Percentiles rank a stretch among this genome's conserved stretches.
These are phyloP conservation scores for Brachionus manjavacas DNA, from an alignment of 1,140 invertebrate genomes.

Conservation along the genomic window DNA sequence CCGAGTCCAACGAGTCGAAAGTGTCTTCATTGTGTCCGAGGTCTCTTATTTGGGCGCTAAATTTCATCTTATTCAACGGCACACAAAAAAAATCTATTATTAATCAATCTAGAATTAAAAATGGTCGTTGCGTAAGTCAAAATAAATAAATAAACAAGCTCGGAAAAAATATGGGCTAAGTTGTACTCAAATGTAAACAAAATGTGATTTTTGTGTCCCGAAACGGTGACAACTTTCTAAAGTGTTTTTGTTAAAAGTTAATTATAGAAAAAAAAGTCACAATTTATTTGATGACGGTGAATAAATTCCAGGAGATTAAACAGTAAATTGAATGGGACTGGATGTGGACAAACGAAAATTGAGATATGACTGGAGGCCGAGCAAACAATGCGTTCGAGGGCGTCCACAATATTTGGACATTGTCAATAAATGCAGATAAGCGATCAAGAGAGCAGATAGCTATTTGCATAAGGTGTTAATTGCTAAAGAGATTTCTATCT, in stretches of 20 bases:
- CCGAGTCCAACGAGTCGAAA: not conserved
- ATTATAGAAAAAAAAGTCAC: not conserved
- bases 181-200: conserved; percentile 4
- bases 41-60: not conserved
- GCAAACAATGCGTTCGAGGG: not conserved
- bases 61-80: not conserved
- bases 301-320: not conserved
- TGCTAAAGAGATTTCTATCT: conserved; percentile 11
- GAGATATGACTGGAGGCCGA: not conserved
- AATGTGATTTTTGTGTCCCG: not conserved
- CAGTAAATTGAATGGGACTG: not conserved
- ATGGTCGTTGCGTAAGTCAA: not conserved
- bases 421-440: not conserved
- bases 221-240: not conserved
- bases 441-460: not conserved
- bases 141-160: not conserved
- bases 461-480: conserved; percentile 31
- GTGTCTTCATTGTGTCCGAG: not conserved
- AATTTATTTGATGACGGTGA: not conserved
- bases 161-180: not conserved
- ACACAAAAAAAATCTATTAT: not conserved
- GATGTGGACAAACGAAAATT: not conserved
- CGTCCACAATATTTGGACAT: not conserved
- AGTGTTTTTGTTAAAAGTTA: not conserved
- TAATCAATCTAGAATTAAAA: not conserved